A percentile compares a stretch with the other conserved stretches of the same genome.
These are phyloP conservation scores for Morone chrysops DNA, from an alignment of 2,113 vertebrate species.

Conservation along the genomic window DNA sequence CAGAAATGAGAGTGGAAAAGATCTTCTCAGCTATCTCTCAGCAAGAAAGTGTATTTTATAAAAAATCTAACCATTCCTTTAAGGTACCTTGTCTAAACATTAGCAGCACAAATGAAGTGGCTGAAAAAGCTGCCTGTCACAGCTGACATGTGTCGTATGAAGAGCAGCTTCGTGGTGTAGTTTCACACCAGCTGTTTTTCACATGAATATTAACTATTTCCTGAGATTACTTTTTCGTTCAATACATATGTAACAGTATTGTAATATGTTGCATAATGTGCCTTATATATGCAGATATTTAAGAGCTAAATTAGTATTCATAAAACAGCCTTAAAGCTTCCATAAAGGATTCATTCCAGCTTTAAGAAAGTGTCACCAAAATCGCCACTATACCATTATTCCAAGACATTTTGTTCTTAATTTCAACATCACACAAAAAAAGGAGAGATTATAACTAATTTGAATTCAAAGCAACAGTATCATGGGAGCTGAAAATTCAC, in stretches of 20 bases:
- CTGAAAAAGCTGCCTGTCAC: not conserved
- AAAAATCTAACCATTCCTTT: not conserved
- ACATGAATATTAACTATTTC: constrained; percentile 25
- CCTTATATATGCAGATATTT: not conserved
- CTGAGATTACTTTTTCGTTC: not conserved
- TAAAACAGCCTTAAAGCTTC: not conserved
- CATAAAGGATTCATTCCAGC: not conserved
- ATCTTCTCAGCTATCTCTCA: too few species aligned
- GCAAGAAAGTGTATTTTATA: not conserved
- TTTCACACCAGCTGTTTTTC: constrained; percentile 1
- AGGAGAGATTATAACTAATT: not conserved
- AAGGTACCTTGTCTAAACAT: not conserved
- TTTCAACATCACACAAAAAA: not conserved
- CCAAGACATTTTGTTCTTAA: not conserved
- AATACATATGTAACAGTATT: not conserved
- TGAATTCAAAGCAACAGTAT: constrained; percentile 1
- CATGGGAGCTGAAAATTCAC: not conserved
- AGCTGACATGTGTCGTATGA: not conserved
- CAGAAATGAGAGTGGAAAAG: too few species aligned
- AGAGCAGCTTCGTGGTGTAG: not conserved
- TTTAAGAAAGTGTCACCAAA: not conserved
- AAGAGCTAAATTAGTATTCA: constrained; percentile 22
- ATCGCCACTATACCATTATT: not conserved
- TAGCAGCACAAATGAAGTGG: too few species aligned
- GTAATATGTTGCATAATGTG: not conserved